phyloP scores from a whole-genome alignment of 1,140 invertebrate genomes.

The Drosophila athabasca region DNA sequence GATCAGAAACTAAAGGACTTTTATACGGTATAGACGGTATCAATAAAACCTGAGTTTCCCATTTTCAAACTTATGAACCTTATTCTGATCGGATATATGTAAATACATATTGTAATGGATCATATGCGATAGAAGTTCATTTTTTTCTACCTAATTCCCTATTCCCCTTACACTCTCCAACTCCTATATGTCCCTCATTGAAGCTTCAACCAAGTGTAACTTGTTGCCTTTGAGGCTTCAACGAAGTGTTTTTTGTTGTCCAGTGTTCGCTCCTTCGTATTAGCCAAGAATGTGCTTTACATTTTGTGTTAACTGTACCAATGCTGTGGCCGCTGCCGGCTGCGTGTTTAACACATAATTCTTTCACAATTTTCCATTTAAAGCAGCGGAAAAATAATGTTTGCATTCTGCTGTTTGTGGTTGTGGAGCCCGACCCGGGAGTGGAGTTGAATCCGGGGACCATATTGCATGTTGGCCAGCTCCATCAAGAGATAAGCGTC shows the following conservation, averaged over 20 bases:
- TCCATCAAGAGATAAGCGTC: constrained; percentile 64
- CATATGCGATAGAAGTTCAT: too few species aligned
- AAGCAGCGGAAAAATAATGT: constrained; percentile 57
- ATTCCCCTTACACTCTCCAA: too few species aligned
- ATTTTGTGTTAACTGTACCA: constrained; percentile 72
- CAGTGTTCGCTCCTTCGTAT: constrained; percentile 26
- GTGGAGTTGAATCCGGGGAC: neutral
- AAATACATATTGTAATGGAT: too few species aligned
- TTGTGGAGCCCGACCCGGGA: constrained; percentile 31
- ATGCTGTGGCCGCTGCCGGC: constrained; percentile 15
- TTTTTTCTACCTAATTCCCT: too few species aligned
- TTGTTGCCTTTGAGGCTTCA: neutral
- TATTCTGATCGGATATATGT: too few species aligned
- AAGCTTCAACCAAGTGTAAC: neutral
- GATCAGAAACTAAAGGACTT: too few species aligned
- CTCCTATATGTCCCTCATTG: too few species aligned
- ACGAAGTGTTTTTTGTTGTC: neutral
- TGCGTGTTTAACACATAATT: constrained; percentile 74
- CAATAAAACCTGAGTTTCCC: too few species aligned
- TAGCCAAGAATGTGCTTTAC: constrained; percentile 45
- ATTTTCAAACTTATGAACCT: too few species aligned
- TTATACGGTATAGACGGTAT: too few species aligned
- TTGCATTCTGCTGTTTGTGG: constrained; percentile 32
- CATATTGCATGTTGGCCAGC: constrained; percentile 69
- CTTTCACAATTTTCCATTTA: constrained; percentile 64